Evolutionary conservation across 2,888 invertebrate species (phyloP).

Genomic region (Dichetophora obliterata): DNA sequence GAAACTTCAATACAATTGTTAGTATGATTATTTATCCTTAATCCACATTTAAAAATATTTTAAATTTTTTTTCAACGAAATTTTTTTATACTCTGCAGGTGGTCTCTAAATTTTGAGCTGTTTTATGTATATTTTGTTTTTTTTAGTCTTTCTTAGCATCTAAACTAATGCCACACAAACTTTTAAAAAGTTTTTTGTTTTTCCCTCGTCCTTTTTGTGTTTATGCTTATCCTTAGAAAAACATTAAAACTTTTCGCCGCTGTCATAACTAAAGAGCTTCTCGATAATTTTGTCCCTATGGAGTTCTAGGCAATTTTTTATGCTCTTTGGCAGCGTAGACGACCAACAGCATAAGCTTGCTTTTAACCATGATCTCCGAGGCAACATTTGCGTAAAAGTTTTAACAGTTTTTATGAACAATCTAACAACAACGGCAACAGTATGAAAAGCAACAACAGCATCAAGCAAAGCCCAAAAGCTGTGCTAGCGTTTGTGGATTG

Average conservation of each 20-base stretch:
- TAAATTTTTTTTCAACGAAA: no score
- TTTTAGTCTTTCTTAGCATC: neutral
- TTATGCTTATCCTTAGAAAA: neutral
- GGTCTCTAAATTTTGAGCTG: neutral
- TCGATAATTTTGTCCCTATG: conserved; percentile 31
- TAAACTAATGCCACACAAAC: neutral
- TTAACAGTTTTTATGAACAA: conserved; percentile 16
- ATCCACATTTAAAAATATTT: no score
- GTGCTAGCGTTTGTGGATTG: conserved; percentile 48
- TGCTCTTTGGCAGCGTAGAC: neutral
- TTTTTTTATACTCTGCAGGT: neutral
- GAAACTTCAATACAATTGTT: no score
- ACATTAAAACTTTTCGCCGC: conserved; percentile 1
- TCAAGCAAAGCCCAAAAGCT: conserved; percentile 51
- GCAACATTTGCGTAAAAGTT: conserved; percentile 31
- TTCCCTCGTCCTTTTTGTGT: neutral
- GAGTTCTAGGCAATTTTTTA: conserved; percentile 13
- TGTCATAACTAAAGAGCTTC: conserved; percentile 1
- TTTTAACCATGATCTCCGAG: conserved; percentile 18
- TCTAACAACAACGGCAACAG: neutral
- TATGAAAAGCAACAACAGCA: neutral
- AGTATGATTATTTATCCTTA: no score
- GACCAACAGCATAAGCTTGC: neutral
- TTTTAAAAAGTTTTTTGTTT: neutral
- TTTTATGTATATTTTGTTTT: neutral